A percentile compares a stretch with the other conserved stretches of the same genome.
These are phyloP conservation scores for Synergus gifuensis DNA, from an alignment of 2,888 invertebrate genomes.

Conservation along the genomic window DNA sequence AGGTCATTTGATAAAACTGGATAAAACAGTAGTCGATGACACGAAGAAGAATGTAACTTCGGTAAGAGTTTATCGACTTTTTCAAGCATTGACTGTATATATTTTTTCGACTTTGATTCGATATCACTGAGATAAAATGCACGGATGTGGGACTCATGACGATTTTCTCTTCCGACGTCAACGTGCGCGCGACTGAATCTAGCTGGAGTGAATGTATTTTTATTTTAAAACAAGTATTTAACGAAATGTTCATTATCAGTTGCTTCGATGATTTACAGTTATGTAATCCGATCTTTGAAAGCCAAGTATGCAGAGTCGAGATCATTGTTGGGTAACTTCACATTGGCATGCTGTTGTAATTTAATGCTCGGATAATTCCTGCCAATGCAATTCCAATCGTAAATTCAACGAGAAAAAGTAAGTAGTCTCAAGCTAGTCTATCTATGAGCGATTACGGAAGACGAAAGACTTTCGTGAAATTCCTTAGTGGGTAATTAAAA, in stretches of 20 bases:
- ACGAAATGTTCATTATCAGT: constrained; percentile 30
- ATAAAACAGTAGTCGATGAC: constrained; percentile 40
- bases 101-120: not conserved
- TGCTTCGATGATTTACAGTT: constrained; percentile 49
- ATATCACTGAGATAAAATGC: constrained; percentile 19
- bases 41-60: constrained; percentile 25
- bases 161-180: not conserved
- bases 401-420: constrained; percentile 10
- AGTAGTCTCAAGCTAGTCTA: not conserved
- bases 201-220: not conserved
- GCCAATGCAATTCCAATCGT: constrained; percentile 20
- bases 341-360: constrained; percentile 46
- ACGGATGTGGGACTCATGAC: not conserved
- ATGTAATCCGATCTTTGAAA: constrained; percentile 52
- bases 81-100: not conserved
- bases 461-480: not conserved
- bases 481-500: not conserved
- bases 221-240: not conserved
- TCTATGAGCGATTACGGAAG: constrained; percentile 10
- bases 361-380: constrained; percentile 48
- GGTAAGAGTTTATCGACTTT: constrained; percentile 36
- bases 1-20: constrained; percentile 37
- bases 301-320: constrained; percentile 41
- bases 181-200: not conserved
- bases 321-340: constrained; percentile 48